These are phyloP conservation scores for Bubo bubo DNA, from an alignment of 2,113 vertebrate species.

Conservation along the genomic window DNA sequence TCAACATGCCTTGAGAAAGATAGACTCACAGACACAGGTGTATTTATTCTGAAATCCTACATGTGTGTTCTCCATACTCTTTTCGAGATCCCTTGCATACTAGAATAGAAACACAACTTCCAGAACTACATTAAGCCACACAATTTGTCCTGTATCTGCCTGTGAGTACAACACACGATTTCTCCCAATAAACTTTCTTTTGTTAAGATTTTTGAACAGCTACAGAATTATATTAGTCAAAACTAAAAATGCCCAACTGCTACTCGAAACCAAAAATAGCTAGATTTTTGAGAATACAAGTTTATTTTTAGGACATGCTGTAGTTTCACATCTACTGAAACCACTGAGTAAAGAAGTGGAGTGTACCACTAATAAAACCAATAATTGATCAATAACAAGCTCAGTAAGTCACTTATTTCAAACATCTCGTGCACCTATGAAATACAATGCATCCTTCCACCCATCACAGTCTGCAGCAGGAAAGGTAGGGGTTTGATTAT, in stretches of 20 bases:
- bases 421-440: neutral
- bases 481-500: neutral
- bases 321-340: neutral
- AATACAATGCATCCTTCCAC: neutral
- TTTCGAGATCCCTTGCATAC: neutral
- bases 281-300: neutral
- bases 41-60: neutral
- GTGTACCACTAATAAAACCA: neutral
- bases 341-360: neutral
- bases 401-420: neutral
- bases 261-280: neutral
- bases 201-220: neutral
- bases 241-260: neutral
- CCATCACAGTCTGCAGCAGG: neutral
- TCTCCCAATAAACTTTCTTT: neutral
- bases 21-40: neutral
- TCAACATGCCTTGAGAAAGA: neutral
- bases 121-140: neutral
- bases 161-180: neutral
- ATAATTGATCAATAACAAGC: neutral
- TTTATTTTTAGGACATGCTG: neutral
- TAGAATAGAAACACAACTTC: neutral
- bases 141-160: neutral
- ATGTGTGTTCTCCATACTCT: neutral
- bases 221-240: neutral